A percentile compares a stretch with the other conserved stretches of the same genome.
phyloP scores from a whole-genome alignment of 1,140 invertebrate species.

The Drosophila rhopaloa region DNA sequence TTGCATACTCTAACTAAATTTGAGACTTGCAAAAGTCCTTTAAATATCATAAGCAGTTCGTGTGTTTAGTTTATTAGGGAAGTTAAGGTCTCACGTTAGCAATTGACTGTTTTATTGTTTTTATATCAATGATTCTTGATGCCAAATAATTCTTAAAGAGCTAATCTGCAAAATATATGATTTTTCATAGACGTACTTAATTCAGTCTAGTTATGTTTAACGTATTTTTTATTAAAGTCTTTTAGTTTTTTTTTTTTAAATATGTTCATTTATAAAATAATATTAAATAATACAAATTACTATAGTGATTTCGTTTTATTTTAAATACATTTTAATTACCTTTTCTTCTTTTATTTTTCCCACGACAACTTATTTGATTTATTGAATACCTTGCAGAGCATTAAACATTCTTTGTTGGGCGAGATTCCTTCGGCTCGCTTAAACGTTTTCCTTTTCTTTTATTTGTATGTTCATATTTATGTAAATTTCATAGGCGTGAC shows the following conservation, averaged over 20 bases:
- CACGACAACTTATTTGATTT: neutral
- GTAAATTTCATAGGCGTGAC: conserved; percentile 67
- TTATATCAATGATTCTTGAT: no score
- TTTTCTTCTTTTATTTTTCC: neutral
- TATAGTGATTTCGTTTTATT: neutral
- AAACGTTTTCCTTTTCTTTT: conserved; percentile 17
- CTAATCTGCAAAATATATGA: no score
- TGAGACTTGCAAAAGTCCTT: neutral
- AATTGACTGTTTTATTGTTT: no score
- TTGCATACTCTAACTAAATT: conserved; percentile 4
- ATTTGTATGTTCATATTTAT: conserved; percentile 51
- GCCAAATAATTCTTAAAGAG: no score
- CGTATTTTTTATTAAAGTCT: no score
- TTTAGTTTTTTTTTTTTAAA: no score
- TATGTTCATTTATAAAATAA: no score
- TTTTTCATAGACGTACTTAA: no score
- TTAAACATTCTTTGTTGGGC: neutral
- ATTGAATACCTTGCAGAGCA: neutral
- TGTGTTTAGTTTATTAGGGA: neutral
- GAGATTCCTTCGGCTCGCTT: neutral
- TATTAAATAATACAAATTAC: no score
- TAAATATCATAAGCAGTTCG: neutral
- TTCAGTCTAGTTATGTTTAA: no score
- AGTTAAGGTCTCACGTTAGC: no score
- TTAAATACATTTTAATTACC: no score